phyloP scores from a whole-genome alignment of 2,113 vertebrate species.

The Prinia subflava region DNA sequence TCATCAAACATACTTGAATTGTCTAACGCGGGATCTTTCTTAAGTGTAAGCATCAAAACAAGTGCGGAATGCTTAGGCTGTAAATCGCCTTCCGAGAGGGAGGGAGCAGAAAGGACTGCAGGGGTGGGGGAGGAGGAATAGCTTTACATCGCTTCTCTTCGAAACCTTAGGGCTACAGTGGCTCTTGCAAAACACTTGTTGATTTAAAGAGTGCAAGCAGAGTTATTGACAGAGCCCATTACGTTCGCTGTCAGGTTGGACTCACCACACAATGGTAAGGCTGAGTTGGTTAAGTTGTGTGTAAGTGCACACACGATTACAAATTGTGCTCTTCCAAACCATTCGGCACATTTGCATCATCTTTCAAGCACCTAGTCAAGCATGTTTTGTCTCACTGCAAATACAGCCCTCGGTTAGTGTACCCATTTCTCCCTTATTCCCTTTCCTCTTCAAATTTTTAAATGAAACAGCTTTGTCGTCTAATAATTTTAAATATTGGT shows the following conservation, averaged over 20 bases:
- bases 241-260: background rate
- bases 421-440: background rate
- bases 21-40: background rate
- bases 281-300: background rate
- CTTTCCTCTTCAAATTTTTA: background rate
- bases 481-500: background rate
- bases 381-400: background rate
- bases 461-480: background rate
- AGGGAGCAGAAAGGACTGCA: background rate
- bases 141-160: background rate
- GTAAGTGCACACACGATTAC: background rate
- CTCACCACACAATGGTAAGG: background rate
- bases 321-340: background rate
- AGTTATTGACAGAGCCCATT: conserved; percentile 1
- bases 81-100: background rate
- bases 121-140: background rate
- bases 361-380: background rate
- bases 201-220: background rate
- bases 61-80: background rate
- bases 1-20: background rate
- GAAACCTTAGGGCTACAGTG: background rate
- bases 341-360: background rate
- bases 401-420: background rate
- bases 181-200: conserved; percentile 21
- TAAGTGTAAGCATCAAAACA: background rate